phyloP scores from a whole-genome alignment of 2,113 vertebrate genomes.

The Rhagologus leucostigma region DNA sequence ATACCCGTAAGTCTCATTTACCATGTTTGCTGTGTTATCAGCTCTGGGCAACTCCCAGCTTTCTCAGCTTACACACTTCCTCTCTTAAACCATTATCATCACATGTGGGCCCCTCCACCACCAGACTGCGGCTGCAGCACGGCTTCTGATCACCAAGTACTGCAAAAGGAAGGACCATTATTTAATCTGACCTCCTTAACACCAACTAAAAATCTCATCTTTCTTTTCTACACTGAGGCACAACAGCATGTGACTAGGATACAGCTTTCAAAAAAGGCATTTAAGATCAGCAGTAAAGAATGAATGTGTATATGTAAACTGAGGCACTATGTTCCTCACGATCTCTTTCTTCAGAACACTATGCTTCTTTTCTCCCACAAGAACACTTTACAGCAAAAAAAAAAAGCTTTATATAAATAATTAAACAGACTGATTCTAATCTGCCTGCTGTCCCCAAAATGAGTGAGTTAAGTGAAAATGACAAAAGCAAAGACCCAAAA shows the following conservation, averaged over 20 bases:
- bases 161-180: neutral
- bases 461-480: neutral
- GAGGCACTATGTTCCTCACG: neutral
- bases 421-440: neutral
- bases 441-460: neutral
- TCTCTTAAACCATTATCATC: neutral
- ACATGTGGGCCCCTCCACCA: neutral
- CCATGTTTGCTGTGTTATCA: neutral
- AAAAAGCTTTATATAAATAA: neutral
- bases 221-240: neutral
- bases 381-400: neutral
- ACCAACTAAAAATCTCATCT: neutral
- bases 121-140: neutral
- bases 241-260: neutral
- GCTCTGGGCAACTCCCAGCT: neutral
- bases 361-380: neutral
- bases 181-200: neutral
- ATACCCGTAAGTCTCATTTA: accelerated
- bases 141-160: neutral
- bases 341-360: neutral
- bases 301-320: neutral
- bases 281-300: neutral
- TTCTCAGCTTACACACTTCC: neutral
- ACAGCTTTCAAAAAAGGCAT: neutral
- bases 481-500: neutral